These are phyloP conservation scores for Ganaspis brasiliensis DNA, from an alignment of 2,888 invertebrate species.

Conservation along the genomic window DNA sequence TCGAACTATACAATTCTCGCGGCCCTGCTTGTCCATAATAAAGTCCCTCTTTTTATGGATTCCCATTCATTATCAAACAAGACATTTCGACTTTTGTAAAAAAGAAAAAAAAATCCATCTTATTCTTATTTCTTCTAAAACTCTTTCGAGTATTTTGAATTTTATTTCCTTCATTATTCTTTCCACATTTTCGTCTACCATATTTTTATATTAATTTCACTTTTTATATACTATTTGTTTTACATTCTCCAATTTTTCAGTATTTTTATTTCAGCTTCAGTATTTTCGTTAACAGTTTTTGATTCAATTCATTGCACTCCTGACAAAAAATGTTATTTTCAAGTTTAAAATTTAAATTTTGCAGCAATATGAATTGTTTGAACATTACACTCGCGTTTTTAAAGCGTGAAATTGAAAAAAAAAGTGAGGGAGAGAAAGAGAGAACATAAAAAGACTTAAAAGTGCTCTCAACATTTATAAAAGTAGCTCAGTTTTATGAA, in stretches of 20 bases:
- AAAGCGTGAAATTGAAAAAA: background rate
- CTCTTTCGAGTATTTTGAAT: background rate
- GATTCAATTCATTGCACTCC: no score
- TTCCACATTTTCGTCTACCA: no score
- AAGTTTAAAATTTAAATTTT: background rate
- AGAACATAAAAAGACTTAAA: background rate
- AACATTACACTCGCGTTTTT: no score
- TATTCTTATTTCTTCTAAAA: background rate
- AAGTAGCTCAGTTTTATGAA: background rate
- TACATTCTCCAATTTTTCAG: no score
- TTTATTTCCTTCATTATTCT: background rate
- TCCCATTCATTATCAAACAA: constrained; percentile 10
- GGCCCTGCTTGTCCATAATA: constrained; percentile 12
- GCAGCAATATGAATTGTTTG: no score
- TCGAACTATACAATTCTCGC: constrained; percentile 20
- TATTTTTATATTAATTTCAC: no score
- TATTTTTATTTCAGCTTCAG: no score
- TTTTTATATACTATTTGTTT: no score
- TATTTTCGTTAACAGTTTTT: no score
- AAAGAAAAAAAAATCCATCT: background rate
- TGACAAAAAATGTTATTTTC: no score
- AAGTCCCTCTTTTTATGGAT: constrained; percentile 8
- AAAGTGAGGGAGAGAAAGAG: background rate
- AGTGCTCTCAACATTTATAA: background rate
- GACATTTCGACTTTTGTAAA: background rate